These are phyloP conservation scores for Sardinella longiceps DNA, from an alignment of 2,797 vertebrate genomes.

Conservation along the genomic window DNA sequence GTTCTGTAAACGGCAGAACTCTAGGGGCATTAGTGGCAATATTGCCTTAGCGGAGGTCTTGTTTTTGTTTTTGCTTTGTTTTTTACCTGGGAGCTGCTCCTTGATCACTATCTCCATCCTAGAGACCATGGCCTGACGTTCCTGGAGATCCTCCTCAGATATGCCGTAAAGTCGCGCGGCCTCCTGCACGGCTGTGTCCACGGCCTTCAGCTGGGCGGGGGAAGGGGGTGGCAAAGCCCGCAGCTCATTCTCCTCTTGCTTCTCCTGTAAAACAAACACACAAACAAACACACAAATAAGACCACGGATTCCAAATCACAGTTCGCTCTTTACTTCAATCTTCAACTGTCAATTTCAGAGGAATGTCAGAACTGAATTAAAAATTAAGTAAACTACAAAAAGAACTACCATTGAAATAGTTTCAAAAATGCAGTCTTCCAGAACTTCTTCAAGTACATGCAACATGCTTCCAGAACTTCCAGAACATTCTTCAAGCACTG, in stretches of 20 bases:
- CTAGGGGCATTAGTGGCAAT: no score
- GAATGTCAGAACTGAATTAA: background rate
- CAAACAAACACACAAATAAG: background rate
- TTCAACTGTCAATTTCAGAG: background rate
- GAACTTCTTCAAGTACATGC: background rate
- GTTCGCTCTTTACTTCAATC: background rate
- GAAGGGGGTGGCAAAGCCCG: slow-evolving; percentile 86
- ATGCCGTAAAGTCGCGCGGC: slow-evolving; percentile 85
- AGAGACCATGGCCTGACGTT: slow-evolving; percentile 81
- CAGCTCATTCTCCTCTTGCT: slow-evolving; percentile 95
- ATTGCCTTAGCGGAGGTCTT: no score
- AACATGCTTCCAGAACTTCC: no score
- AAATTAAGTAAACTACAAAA: background rate
- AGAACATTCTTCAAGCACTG: background rate
- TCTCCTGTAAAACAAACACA: slow-evolving; percentile 79
- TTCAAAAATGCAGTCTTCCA: background rate
- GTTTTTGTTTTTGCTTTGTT: slow-evolving; percentile 16
- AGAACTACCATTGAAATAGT: background rate
- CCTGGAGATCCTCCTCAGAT: slow-evolving; percentile 87
- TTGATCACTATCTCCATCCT: slow-evolving; percentile 91
- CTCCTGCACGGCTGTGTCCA: slow-evolving; percentile 83
- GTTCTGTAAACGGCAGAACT: no score
- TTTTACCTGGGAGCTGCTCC: slow-evolving; percentile 82
- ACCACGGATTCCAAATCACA: background rate
- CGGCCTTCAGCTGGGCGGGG: slow-evolving; percentile 82